Evolutionary conservation across 2,888 invertebrate genomes (phyloP).

Genomic region (Eristalinus sepulchralis): DNA sequence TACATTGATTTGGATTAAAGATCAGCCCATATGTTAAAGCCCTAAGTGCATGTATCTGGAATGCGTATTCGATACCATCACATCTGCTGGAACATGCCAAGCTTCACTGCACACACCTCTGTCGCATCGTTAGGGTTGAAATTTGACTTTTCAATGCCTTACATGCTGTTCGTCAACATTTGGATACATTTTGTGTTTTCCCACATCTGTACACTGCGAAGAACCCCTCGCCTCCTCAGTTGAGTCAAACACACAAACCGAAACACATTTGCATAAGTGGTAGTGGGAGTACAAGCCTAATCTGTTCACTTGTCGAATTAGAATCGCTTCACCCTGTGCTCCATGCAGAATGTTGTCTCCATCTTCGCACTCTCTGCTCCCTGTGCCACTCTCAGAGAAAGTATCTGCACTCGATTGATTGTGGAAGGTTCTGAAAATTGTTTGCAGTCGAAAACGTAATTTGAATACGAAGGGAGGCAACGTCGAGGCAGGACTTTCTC

Average conservation of each 20-base stretch:
- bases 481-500: neutral
- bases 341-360: neutral
- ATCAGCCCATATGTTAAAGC: neutral
- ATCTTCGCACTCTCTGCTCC: neutral
- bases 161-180: constrained; percentile 29
- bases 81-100: neutral
- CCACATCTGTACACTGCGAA: neutral
- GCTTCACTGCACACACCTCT: neutral
- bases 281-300: neutral
- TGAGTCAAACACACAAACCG: neutral
- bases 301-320: neutral
- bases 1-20: neutral
- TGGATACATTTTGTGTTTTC: constrained; percentile 3
- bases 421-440: constrained; percentile 3
- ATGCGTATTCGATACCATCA: neutral
- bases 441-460: neutral
- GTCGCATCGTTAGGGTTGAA: neutral
- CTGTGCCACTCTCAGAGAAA: neutral
- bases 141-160: constrained; percentile 12
- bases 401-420: constrained; percentile 18
- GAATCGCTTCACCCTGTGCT: neutral
- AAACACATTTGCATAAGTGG: neutral
- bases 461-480: neutral
- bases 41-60: neutral
- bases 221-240: neutral